Base-by-base conservation (phyloP, 2,888 invertebrate species). In the Tineola bisselliella region DNA sequence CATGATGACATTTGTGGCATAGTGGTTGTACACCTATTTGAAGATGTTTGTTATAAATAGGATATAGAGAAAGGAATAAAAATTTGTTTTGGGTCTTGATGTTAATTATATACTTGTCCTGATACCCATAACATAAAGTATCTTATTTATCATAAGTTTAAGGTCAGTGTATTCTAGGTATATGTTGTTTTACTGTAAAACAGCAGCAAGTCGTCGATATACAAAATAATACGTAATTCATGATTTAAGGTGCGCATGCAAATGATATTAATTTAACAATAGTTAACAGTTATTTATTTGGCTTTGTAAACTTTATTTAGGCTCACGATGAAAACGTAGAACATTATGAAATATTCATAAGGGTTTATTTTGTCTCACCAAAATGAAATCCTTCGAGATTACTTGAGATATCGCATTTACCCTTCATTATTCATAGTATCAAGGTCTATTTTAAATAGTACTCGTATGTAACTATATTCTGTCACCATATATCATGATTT, bases 321-420 rank as follows among this genome's bases (percentile, higher is more conserved):
- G 43, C 63, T 62, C 66, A 63, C 62, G 62, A 65, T 66, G 69
- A 68, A 66, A 70, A 68, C 58, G 31, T 4, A 33, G 19, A 58
- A 33, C 58, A 6, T 33, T 33, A 74, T 74, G 68, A 71, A 75
- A 72, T 75, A 75, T 75, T 73, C 75, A 75, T 74, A 68, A 68
- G 69, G 71, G 70, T 68, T 71, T 72, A 71, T 73, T 62, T 62
- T 48, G 59, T 54, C 60, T 61, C 52, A 48, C 60, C 56, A 48
- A 61, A 74, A 74, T 69, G 70, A 68, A 71, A 70, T 70, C 73
- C 71, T 63, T 64, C 44, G 72, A 70, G 74, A 74, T 74, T 71
- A 71, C 69, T 68, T 69, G 69, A 69, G 69, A 68, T 68, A 52
- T 59, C 59, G 52, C 54, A 52, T 62, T 30, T 30, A 48, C 44